phyloP scores from a whole-genome alignment of 2,888 invertebrate species.

The Ephialtes manifestator region DNA sequence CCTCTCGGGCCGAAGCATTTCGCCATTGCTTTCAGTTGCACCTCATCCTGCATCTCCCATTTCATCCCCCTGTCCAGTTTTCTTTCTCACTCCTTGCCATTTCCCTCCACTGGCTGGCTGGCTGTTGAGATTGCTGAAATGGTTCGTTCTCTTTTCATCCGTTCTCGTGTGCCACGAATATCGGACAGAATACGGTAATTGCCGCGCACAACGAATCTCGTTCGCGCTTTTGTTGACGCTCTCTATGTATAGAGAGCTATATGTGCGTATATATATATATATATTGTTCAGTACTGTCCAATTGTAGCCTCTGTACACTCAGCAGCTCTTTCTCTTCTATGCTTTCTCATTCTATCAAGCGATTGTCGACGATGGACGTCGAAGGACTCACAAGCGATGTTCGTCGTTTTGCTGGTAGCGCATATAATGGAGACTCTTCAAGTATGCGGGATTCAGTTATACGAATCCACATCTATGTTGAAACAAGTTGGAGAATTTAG shows the following conservation, averaged over 20 bases:
- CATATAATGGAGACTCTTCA: neutral
- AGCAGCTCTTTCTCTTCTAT: slow-evolving; percentile 33
- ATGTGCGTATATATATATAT: slow-evolving; percentile 12
- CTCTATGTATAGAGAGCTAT: neutral
- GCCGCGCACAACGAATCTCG: slow-evolving; percentile 45
- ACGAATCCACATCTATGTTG: neutral
- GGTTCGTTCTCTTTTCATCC: neutral
- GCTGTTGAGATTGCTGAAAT: neutral
- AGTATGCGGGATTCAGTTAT: slow-evolving; percentile 9
- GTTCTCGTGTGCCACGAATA: slow-evolving; percentile 48
- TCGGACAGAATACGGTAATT: slow-evolving; percentile 63
- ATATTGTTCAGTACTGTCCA: slow-evolving; percentile 17
- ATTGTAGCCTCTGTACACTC: slow-evolving; percentile 29
- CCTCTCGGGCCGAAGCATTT: slow-evolving; percentile 41
- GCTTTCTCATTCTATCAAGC: slow-evolving; percentile 29
- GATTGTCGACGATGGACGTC: slow-evolving; percentile 35
- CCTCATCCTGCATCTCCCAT: slow-evolving; percentile 20
- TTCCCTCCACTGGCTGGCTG: neutral
- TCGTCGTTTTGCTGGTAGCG: slow-evolving; percentile 9
- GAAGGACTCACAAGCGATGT: slow-evolving; percentile 20
- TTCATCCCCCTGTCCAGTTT: slow-evolving; percentile 22
- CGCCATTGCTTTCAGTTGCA: slow-evolving; percentile 50
- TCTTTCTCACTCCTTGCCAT: slow-evolving; percentile 23
- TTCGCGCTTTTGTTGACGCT: slow-evolving; percentile 50
- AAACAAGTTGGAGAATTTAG: neutral